A percentile compares a stretch with the other conserved stretches of the same genome.
phyloP scores from a whole-genome alignment of 2,113 vertebrate genomes.

The Corythornis madagascariensis region DNA sequence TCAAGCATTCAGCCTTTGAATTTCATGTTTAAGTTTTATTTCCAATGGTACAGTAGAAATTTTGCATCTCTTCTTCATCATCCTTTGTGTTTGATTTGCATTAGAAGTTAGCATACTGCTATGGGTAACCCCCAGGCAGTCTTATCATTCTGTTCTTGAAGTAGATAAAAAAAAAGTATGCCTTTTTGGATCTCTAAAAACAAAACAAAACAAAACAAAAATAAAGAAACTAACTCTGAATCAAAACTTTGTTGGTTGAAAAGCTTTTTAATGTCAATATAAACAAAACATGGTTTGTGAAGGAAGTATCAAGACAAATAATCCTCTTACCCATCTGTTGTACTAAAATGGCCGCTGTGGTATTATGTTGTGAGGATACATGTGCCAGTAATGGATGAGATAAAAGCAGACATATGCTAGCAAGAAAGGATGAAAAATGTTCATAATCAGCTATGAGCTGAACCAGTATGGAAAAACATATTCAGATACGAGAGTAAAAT shows the following conservation, averaged over 20 bases:
- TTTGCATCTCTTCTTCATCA: conserved; percentile 45
- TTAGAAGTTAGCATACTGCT: conserved; percentile 27
- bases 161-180: background rate
- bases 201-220: background rate
- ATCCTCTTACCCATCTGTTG: conserved; percentile 73
- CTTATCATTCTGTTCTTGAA: conserved; percentile 41
- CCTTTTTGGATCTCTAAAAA: conserved; percentile 44
- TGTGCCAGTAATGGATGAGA: conserved; percentile 36
- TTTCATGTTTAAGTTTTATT: background rate
- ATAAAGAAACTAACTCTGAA: conserved; percentile 58
- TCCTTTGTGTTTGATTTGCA: conserved; percentile 34
- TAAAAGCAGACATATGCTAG: conserved; percentile 56
- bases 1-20: conserved; percentile 23
- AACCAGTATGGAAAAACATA: conserved; percentile 27
- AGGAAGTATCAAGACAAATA: conserved; percentile 59
- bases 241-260: conserved; percentile 34
- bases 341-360: conserved; percentile 11
- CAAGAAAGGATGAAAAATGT: conserved; percentile 53
- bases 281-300: conserved; percentile 69
- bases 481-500: conserved; percentile 1
- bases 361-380: background rate
- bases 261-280: conserved; percentile 69
- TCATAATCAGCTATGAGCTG: conserved; percentile 37
- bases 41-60: background rate
- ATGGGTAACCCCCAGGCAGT: conserved; percentile 60